A percentile compares a stretch with the other conserved stretches of the same genome.
Evolutionary conservation across 2,113 vertebrate genomes (phyloP).

Genomic region (Sebastes fasciatus): DNA sequence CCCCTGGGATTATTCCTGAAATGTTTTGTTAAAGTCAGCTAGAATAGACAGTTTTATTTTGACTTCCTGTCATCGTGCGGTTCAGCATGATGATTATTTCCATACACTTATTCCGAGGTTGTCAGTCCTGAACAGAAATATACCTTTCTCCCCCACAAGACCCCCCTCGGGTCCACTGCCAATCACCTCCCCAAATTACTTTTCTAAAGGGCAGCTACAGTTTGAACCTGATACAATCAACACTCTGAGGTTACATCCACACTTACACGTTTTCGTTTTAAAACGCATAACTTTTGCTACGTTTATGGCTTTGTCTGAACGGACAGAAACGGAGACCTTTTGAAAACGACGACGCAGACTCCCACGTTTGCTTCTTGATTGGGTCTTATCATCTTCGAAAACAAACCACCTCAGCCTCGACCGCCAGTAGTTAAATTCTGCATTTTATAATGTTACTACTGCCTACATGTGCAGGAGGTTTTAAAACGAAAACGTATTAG

Average conservation of each 20-base stretch:
- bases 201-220: background rate
- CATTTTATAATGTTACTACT: too few relatives aligned
- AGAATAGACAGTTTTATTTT: background rate
- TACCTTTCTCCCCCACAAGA: background rate
- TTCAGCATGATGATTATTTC: conserved; percentile 9
- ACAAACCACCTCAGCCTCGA: too few relatives aligned
- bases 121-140: background rate
- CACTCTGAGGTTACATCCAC: background rate
- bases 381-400: too few relatives aligned
- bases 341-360: too few relatives aligned
- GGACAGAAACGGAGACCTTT: too few relatives aligned
- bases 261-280: too few relatives aligned
- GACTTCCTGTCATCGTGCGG: background rate
- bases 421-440: too few relatives aligned
- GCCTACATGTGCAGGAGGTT: too few relatives aligned
- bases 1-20: background rate
- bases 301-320: too few relatives aligned
- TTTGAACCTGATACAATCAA: conserved; percentile 8
- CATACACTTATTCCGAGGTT: fast-evolving
- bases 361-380: too few relatives aligned
- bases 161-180: background rate
- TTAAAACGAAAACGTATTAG: too few relatives aligned
- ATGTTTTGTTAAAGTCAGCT: background rate
- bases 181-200: background rate
- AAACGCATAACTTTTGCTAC: too few relatives aligned